Conservation (phyloP, 2,797 vertebrate genomes). For the Parambassis ranga region DNA sequence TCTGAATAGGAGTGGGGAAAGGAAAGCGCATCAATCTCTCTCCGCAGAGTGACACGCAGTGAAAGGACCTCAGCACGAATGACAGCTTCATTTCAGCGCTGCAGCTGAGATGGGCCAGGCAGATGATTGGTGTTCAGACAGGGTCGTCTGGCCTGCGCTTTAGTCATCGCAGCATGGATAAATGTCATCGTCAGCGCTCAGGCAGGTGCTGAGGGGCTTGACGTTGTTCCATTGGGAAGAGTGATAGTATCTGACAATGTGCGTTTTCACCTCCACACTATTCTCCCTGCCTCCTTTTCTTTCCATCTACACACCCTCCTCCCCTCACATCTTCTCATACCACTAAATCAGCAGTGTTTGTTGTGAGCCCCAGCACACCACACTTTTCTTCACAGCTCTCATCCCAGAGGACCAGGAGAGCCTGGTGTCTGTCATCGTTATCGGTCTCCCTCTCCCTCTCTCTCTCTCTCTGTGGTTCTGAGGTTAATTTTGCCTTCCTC, state of each 20-base stretch:
- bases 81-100: constrained; percentile 69
- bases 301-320: not conserved
- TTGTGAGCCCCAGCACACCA: constrained; percentile 12
- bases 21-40: constrained; percentile 57
- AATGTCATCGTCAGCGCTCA: constrained; percentile 57
- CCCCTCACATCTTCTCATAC: constrained; percentile 4
- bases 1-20: constrained; percentile 31
- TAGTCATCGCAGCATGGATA: constrained; percentile 59
- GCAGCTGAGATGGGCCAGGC: constrained; percentile 33
- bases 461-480: constrained; percentile 1
- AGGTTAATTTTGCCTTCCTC: constrained; percentile 41
- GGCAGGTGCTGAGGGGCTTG: constrained; percentile 62
- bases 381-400: constrained; percentile 2
- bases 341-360: constrained; percentile 57
- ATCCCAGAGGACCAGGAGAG: constrained; percentile 36
- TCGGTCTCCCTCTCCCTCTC: constrained; percentile 5
- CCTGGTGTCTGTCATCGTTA: constrained; percentile 48
- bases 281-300: constrained; percentile 15
- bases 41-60: constrained; percentile 28
- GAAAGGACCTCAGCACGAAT: constrained; percentile 49
- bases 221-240: constrained; percentile 47
- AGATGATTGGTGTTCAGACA: constrained; percentile 66
- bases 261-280: constrained; percentile 54
- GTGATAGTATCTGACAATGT: constrained; percentile 74
- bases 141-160: constrained; percentile 46